Base-by-base conservation (phyloP, 1,140 invertebrate species). In the Copidosoma floridanum region DNA sequence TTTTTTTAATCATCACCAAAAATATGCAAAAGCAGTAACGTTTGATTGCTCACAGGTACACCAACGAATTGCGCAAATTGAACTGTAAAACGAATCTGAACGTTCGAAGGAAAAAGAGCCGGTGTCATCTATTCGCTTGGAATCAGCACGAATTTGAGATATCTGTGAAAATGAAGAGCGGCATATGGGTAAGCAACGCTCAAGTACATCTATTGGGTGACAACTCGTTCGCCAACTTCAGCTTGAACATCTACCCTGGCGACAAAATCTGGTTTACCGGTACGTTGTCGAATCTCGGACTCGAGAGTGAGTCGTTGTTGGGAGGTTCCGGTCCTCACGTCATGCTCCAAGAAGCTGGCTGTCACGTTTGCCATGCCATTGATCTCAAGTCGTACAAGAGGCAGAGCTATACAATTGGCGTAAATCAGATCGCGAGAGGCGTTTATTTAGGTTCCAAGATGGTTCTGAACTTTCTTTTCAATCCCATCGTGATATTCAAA, bases 251-350 rank as follows among this genome's bases (percentile, higher is more conserved):
- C 38, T 84, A 83, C 65, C 73, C 81, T 0, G 85, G 87, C 0
- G 90, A 92, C 72, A 85, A 87, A 56, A 85, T 92, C 29, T 84
- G 86, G 69, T 91, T 91, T 68, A 84, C 84, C 52, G 90, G 90
- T 1, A 67, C 71, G 0, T 67, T 90, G 3, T 61, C 76, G 2
- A 82, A 82, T 47, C 53, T 29, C 6, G 75, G 57, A 4, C 66
- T 68, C 3, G 68, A 71, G 27, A 65, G 64, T 64, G 72, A 85
- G 73, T 73, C 82, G 64, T 68, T 83, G 41, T 79, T 87, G 8
- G 87, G 86, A 1, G 82, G 84, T 5, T 68, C 78, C 14, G 73
- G 82, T 57, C 81, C 85, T 1, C 82, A 79, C 48, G 76, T 91
- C 23, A 75, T 84, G 55, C 75, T 89, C 1, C 82, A 85, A 53